Evolutionary conservation across 2,888 invertebrate species (phyloP).

Genomic region (Drosophila helvetica): DNA sequence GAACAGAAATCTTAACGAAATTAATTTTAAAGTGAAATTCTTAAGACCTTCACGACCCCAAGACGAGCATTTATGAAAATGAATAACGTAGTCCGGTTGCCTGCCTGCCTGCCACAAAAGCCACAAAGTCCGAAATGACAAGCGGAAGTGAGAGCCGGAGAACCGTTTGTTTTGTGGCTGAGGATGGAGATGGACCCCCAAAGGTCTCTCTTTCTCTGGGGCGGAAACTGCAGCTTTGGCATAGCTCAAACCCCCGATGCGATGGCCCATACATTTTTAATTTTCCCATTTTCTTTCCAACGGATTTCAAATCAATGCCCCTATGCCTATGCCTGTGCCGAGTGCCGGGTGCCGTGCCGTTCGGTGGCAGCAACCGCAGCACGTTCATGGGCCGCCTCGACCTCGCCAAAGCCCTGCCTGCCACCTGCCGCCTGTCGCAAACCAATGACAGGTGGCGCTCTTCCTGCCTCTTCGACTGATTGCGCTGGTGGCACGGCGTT

Average conservation of each 20-base stretch:
- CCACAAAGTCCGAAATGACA: constrained; percentile 67
- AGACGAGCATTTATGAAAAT: constrained; percentile 66
- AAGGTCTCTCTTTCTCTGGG: constrained; percentile 7
- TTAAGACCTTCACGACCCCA: constrained; percentile 44
- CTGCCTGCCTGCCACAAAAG: constrained; percentile 46
- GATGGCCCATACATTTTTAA: constrained; percentile 70
- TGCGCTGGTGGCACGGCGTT: not conserved
- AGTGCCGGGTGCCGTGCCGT: constrained; percentile 24
- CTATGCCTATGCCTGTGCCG: constrained; percentile 16
- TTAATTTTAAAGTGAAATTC: constrained; percentile 58
- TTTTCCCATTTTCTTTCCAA: constrained; percentile 62
- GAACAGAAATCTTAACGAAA: constrained; percentile 46
- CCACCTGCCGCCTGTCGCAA: too few relatives aligned
- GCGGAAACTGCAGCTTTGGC: constrained; percentile 74
- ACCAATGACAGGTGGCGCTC: constrained; percentile 55
- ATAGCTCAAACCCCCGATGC: constrained; percentile 11
- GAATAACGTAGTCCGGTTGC: constrained; percentile 52
- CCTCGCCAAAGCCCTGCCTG: not conserved
- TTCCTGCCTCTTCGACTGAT: constrained; percentile 31
- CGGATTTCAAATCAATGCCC: constrained; percentile 70
- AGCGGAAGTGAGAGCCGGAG: constrained; percentile 61
- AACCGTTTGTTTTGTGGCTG: constrained; percentile 6
- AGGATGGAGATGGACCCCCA: constrained; percentile 6
- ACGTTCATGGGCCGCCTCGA: constrained; percentile 47
- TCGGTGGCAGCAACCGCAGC: constrained; percentile 62